Percentiles rank a stretch among this genome's conserved stretches.
phyloP scores from a whole-genome alignment of 2,797 vertebrate species.

The Epinephelus malabaricus region DNA sequence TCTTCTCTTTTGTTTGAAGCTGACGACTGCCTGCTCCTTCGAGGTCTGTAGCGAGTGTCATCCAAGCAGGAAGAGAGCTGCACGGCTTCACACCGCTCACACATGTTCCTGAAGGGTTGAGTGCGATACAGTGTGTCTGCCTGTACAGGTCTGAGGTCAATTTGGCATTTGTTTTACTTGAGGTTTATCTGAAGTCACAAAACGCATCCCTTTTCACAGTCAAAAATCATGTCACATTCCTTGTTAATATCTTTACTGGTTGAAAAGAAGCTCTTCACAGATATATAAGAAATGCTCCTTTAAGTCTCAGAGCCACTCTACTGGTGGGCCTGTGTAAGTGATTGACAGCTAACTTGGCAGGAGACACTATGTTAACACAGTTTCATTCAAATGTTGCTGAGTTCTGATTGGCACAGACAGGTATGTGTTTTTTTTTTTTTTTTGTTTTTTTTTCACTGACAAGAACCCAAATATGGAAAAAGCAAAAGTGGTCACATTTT shows the following conservation, averaged over 20 bases:
- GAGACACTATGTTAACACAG: too few species aligned
- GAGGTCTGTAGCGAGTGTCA: slow-evolving; percentile 36
- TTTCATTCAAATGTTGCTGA: background rate
- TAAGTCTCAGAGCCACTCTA: background rate
- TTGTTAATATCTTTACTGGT: background rate
- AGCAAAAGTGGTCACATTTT: too few species aligned
- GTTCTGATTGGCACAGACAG: too few species aligned
- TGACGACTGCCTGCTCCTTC: slow-evolving; percentile 58
- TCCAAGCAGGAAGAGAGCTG: slow-evolving; percentile 29
- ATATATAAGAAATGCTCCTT: background rate
- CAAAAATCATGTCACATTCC: background rate
- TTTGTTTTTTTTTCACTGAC: too few species aligned
- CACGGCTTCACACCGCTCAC: slow-evolving; percentile 16
- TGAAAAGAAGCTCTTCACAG: background rate
- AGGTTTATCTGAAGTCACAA: background rate
- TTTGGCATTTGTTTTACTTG: slow-evolving; percentile 9
- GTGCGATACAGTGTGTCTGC: background rate
- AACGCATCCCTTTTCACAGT: background rate
- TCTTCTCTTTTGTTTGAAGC: slow-evolving; percentile 69
- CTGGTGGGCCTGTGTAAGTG: background rate
- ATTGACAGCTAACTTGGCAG: background rate
- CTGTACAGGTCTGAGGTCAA: background rate
- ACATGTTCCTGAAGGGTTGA: slow-evolving; percentile 16
- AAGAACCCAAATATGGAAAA: too few species aligned
- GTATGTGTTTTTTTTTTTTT: too few species aligned